Conservation (phyloP, 1,140 invertebrate species). For the Latrodectus geometricus region DNA sequence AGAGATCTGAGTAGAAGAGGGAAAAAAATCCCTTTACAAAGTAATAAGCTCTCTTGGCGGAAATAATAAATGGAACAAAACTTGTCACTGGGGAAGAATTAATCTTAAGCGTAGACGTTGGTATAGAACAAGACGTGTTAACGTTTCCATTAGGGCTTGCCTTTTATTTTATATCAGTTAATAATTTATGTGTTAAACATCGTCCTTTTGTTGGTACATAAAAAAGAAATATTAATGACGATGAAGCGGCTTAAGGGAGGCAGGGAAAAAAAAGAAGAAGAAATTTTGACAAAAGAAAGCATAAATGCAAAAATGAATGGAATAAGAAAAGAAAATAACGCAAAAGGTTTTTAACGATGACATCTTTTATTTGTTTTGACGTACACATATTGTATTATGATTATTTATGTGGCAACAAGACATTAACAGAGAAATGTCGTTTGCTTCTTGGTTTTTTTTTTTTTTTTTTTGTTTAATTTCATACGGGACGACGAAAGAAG, state of each 20-base stretch:
- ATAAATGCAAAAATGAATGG: conserved; percentile 44
- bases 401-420: conserved; percentile 60
- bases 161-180: conserved; percentile 57
- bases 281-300: conserved; percentile 35
- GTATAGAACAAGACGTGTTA: conserved; percentile 49
- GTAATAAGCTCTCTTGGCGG: conserved; percentile 57
- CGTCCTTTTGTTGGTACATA: conserved; percentile 54
- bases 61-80: conserved; percentile 61
- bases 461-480: conserved; percentile 34
- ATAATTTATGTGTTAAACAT: conserved; percentile 62
- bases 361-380: conserved; percentile 62
- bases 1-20: conserved; percentile 7
- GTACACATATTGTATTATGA: conserved; percentile 61
- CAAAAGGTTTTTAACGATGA: conserved; percentile 60
- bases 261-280: conserved; percentile 8
- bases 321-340: conserved; percentile 38
- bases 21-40: conserved; percentile 28
- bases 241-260: conserved; percentile 37
- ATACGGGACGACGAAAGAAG: conserved; percentile 5
- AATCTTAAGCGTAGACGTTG: conserved; percentile 54
- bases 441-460: conserved; percentile 33
- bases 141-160: conserved; percentile 52
- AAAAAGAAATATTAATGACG: conserved; percentile 60
- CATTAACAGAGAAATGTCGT: conserved; percentile 57
- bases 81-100: conserved; percentile 56